Base-by-base conservation (phyloP, 2,797 vertebrate genomes). In the Kryptolebias ocellatus region DNA sequence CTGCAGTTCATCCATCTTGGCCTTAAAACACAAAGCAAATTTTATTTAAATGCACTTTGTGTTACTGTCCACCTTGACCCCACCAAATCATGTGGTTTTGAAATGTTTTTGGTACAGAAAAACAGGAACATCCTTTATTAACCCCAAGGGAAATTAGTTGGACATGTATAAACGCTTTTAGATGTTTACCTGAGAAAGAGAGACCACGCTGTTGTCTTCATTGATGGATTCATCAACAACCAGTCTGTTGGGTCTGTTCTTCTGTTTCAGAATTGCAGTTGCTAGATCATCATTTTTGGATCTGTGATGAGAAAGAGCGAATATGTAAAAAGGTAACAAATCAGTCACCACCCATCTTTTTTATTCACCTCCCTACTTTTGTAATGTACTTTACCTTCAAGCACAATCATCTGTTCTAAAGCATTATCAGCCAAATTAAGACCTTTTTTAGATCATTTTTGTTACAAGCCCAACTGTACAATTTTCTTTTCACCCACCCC, bases 221-320 rank as follows among this genome's bases (percentile, higher is more conserved):
- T 99, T 99, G 92, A 99, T 98, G 70, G 97, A 96, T 92, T 99
- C 97, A 95, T 99, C 97, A 56, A 99, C 97, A 89, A 99, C 95
- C 92, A 99, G 92, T 92, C 97, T 94, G 93, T 99, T 98, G 47
- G 97, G 97, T 83, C 98, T 96, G 94, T 93, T 97, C 94, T 99
- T 99, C 91, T 99, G 97, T 94, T 99, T 99, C 85, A 99, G 93
- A 92, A 99, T 99, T 57, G 98, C 98, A 93, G 98, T 99, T 4
- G 97, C 95, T 76, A 99, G 92, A 86, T 99, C 98, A 93, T 99
- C 98, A 53, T 93, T 96, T 95, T 98, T 99, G 85, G 96, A 93
- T 92, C 98, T 99, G 87, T 16, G 20, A 60, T 20, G 3, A 75
- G 7, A 46, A 18, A 58, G 10, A 10, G 61, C 5, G 50, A 10